phyloP scores from a whole-genome alignment of 2,113 vertebrate species.

The Spea bombifrons region DNA sequence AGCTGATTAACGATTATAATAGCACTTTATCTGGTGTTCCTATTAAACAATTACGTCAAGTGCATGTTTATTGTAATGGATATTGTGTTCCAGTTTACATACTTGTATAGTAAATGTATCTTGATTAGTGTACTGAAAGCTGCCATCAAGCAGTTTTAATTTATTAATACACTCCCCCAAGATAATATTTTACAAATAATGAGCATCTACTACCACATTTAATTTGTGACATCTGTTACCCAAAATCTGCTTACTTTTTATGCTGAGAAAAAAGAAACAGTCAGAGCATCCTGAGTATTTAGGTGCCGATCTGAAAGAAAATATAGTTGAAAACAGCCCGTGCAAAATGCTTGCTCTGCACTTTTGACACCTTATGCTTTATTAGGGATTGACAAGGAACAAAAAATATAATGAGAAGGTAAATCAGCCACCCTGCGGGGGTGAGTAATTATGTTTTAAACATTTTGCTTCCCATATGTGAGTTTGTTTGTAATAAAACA shows the following conservation, averaged over 20 bases:
- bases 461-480: conserved; percentile 13
- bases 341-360: conserved; percentile 6
- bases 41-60: conserved; percentile 7
- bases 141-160: conserved; percentile 37
- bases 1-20: conserved; percentile 9
- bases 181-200: conserved; percentile 47
- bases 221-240: conserved; percentile 44
- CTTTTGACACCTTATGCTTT: conserved; percentile 37
- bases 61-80: conserved; percentile 21
- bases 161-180: conserved; percentile 41
- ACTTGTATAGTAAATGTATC: conserved; percentile 27
- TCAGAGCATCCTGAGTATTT: conserved; percentile 28
- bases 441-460: conserved; percentile 31
- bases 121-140: conserved; percentile 14
- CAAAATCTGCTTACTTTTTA: conserved; percentile 41
- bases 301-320: conserved; percentile 18
- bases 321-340: conserved; percentile 15
- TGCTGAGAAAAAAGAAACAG: conserved; percentile 6
- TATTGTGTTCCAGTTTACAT: conserved; percentile 36
- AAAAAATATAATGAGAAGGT: conserved; percentile 41
- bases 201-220: conserved; percentile 34
- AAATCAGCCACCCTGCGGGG: conserved; percentile 28
- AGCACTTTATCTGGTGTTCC: conserved; percentile 16
- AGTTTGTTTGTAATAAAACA: conserved; percentile 21
- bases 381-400: conserved; percentile 43